These are phyloP conservation scores for Phymatocera aterrima DNA, from an alignment of 2,888 invertebrate species.

Conservation along the genomic window DNA sequence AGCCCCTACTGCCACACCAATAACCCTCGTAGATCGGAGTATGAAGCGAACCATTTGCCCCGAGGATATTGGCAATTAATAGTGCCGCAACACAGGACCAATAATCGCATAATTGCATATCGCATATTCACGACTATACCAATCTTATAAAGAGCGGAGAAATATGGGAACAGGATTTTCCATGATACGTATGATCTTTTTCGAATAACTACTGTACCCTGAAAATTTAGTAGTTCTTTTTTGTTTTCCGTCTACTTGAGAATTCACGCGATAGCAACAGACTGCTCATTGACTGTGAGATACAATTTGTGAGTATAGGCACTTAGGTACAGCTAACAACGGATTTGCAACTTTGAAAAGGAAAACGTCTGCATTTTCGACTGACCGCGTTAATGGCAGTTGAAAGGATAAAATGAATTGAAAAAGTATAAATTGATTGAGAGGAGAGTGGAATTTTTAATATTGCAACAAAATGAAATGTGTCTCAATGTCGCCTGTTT, in stretches of 20 bases:
- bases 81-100: neutral
- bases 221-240: no score
- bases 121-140: neutral
- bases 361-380: neutral
- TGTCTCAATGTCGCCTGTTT: neutral
- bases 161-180: neutral
- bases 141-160: neutral
- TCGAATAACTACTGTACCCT: no score
- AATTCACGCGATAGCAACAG: no score
- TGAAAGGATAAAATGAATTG: neutral
- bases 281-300: no score
- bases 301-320: no score
- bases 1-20: neutral
- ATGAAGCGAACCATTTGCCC: conserved; percentile 13
- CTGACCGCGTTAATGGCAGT: neutral
- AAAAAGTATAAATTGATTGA: neutral
- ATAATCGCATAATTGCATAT: conserved; percentile 8
- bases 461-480: conserved; percentile 20
- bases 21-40: conserved; percentile 11
- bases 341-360: neutral
- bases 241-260: no score
- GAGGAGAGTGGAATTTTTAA: neutral
- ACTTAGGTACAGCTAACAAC: no score
- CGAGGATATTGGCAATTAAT: conserved; percentile 28
- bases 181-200: no score